These are phyloP conservation scores for Grammomys surdaster DNA, from an alignment of 2,113 vertebrate species.

Conservation along the genomic window DNA sequence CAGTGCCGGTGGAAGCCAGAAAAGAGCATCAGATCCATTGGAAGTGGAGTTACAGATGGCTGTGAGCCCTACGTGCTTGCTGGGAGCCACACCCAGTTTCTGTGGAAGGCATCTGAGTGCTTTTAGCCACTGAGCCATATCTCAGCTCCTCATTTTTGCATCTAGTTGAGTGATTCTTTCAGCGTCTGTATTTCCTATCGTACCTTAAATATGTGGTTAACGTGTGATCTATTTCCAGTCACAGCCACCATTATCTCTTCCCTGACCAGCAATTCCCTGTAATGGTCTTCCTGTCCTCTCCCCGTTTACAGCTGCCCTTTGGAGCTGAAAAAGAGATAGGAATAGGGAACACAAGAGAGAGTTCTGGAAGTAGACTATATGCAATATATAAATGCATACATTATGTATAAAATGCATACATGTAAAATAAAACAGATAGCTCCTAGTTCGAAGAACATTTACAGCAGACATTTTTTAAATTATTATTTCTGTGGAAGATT, in stretches of 20 bases:
- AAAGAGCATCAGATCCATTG: neutral
- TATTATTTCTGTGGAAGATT: neutral
- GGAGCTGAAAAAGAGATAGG: neutral
- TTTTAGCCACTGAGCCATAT: neutral
- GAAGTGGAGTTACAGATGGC: neutral
- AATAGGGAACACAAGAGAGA: neutral
- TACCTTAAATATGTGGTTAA: neutral
- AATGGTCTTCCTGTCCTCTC: neutral
- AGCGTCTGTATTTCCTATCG: neutral
- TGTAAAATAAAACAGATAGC: neutral
- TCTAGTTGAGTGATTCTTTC: neutral
- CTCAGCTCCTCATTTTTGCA: too few relatives aligned
- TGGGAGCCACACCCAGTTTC: neutral
- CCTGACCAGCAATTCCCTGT: neutral
- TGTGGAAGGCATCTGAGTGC: neutral
- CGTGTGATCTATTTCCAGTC: neutral
- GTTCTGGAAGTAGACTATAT: neutral
- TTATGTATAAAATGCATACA: neutral
- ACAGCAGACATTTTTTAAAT: neutral
- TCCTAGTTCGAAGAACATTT: neutral
- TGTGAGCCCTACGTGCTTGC: neutral
- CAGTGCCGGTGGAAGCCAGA: neutral
- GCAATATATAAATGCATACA: neutral
- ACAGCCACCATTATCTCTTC: neutral
- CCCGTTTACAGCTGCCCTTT: neutral